Conservation (phyloP, 2,113 vertebrate genomes). For the Onychostruthus taczanowskii region DNA sequence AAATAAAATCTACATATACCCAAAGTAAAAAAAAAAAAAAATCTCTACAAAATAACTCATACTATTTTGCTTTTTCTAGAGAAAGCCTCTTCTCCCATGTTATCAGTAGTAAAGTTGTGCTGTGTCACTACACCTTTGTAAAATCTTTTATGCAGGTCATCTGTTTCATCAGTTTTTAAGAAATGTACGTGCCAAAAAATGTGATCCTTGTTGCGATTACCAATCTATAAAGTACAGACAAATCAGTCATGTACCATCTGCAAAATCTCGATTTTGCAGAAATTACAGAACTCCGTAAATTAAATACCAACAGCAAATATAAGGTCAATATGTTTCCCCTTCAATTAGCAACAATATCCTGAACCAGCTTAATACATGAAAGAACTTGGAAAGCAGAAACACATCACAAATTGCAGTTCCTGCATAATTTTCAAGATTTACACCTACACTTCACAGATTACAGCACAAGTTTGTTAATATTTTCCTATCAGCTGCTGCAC, state of each 20-base stretch:
- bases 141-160: not conserved
- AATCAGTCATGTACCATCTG: not conserved
- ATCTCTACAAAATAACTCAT: not conserved
- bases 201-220: not conserved
- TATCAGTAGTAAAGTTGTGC: not conserved
- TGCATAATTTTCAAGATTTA: not conserved
- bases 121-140: not conserved
- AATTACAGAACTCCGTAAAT: not conserved
- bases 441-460: not conserved
- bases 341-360: not conserved
- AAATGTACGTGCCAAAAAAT: not conserved
- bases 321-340: not conserved
- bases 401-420: not conserved
- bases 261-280: not conserved
- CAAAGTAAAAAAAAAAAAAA: not conserved
- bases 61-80: not conserved
- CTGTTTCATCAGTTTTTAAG: not conserved
- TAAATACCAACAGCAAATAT: not conserved
- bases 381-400: not conserved
- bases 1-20: not conserved
- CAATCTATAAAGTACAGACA: not conserved
- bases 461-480: not conserved
- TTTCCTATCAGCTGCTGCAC: not conserved
- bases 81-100: not conserved
- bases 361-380: not conserved